Conservation (phyloP, 2,797 vertebrate genomes). For the Pseudochaenichthys georgianus region DNA sequence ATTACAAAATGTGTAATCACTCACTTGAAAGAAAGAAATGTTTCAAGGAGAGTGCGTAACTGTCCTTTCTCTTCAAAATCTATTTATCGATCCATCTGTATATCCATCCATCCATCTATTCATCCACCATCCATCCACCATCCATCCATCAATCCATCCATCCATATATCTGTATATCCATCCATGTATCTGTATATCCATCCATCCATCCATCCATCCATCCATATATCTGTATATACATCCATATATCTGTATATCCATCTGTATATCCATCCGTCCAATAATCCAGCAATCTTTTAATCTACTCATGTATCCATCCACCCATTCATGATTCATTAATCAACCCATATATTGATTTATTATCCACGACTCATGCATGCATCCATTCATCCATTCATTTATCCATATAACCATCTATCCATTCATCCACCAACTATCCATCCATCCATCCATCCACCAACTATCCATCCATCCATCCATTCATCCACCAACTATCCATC, state of each 20-base stretch:
- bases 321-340: too few species aligned
- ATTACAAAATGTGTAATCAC: not conserved
- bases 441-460: too few species aligned
- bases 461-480: not conserved
- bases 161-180: not conserved
- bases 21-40: too few species aligned
- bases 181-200: not conserved
- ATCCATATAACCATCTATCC: not conserved
- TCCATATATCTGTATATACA: too few species aligned
- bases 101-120: not conserved
- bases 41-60: not conserved
- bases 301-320: not conserved
- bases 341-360: not conserved
- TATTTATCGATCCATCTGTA: not conserved
- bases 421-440: not conserved
- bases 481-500: too few species aligned
- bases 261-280: not conserved
- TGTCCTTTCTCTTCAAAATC: not conserved
- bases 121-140: not conserved
- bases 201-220: not conserved
- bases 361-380: too few species aligned
- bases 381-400: too few species aligned
- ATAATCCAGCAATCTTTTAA: too few species aligned
- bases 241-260: not conserved
- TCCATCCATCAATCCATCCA: not conserved